These are phyloP conservation scores for Centruroides sculpturatus DNA, from an alignment of 1,140 invertebrate species.

Conservation along the genomic window DNA sequence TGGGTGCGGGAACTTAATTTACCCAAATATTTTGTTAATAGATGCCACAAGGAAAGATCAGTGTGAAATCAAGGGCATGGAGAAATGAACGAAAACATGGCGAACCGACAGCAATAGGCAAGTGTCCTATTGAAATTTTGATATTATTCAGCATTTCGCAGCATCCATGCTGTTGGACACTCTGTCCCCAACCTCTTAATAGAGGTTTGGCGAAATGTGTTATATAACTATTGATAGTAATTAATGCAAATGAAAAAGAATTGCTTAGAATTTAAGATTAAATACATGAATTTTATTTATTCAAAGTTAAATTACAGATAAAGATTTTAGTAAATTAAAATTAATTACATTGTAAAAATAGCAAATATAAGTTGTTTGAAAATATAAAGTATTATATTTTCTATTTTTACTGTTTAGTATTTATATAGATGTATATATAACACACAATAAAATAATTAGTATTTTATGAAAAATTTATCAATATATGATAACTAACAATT, in stretches of 20 bases:
- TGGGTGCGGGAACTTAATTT: neutral
- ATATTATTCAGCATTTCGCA: conserved; percentile 12
- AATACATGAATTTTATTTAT: neutral
- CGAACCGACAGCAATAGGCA: conserved; percentile 9
- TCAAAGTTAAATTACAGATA: neutral
- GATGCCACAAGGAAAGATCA: neutral
- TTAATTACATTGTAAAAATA: neutral
- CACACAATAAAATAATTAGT: too few relatives aligned
- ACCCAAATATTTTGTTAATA: neutral
- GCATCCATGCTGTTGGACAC: conserved; percentile 14
- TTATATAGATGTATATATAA: too few relatives aligned
- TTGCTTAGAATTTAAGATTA: too few relatives aligned
- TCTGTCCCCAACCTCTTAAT: conserved; percentile 14
- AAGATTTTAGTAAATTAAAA: neutral
- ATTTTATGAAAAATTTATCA: too few relatives aligned
- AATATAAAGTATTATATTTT: neutral
- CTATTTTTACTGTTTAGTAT: neutral
- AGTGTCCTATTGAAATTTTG: conserved; percentile 3
- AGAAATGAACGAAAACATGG: neutral
- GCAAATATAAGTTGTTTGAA: too few relatives aligned
- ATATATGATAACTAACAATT: too few relatives aligned
- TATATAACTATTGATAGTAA: neutral
- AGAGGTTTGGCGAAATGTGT: conserved; percentile 15
- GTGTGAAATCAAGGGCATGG: conserved; percentile 1
- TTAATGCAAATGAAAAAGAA: too few relatives aligned